A percentile compares a stretch with the other conserved stretches of the same genome.
These are phyloP conservation scores for Patiria miniata DNA, from an alignment of 35 echinoderm and acorn worm species.

Conservation along the genomic window DNA sequence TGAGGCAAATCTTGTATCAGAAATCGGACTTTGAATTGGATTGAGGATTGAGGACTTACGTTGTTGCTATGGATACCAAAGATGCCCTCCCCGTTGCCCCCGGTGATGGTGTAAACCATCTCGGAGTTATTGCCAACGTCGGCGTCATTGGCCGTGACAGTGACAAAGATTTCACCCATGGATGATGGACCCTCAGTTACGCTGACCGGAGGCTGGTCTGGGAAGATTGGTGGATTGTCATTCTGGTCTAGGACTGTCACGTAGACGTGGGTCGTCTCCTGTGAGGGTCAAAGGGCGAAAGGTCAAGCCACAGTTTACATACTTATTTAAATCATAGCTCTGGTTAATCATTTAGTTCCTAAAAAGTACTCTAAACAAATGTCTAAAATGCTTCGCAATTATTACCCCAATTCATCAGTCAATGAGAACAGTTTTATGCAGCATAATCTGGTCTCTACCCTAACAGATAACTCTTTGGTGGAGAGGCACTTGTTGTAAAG, in stretches of 20 bases:
- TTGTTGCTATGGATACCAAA: conserved; percentile 45
- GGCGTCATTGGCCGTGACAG: conserved; percentile 44
- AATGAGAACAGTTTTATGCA: no score
- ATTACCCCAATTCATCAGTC: no score
- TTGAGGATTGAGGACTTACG: conserved; percentile 26
- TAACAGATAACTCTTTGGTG: no score
- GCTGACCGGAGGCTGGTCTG: conserved; percentile 28
- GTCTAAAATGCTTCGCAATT: no score
- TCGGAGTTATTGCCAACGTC: conserved; percentile 73
- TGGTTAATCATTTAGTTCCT: no score
- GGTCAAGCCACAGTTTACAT: no score
- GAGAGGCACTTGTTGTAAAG: no score
- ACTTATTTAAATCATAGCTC: no score
- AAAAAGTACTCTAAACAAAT: no score
- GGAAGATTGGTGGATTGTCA: conserved; percentile 73
- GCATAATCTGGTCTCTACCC: no score
- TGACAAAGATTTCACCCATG: conserved; percentile 27
- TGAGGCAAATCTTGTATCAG: no score
- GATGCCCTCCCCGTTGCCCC: conserved; percentile 21
- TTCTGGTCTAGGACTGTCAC: conserved; percentile 73
- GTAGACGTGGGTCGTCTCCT: conserved; percentile 49
- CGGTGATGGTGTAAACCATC: conserved; percentile 60
- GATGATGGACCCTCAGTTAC: conserved; percentile 64
- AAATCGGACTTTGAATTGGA: no score
- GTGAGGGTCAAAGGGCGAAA: not conserved